Percentiles rank a stretch among this genome's conserved stretches.
These are phyloP conservation scores for Anseranas semipalmata DNA, from an alignment of 2,113 vertebrate genomes.

Conservation along the genomic window DNA sequence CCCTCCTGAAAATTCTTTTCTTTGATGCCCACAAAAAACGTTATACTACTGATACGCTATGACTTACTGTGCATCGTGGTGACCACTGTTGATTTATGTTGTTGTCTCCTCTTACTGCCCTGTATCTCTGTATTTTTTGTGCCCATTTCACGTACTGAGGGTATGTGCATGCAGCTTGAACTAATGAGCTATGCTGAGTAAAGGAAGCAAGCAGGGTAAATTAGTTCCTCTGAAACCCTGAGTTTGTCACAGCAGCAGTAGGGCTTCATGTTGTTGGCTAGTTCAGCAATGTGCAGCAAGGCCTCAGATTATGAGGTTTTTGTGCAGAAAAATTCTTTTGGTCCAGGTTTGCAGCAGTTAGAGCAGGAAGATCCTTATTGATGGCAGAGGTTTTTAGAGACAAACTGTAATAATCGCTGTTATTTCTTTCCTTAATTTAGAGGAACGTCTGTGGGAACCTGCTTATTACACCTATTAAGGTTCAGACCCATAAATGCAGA, in stretches of 20 bases:
- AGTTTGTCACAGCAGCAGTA: background rate
- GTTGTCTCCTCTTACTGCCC: background rate
- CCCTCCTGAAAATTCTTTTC: background rate
- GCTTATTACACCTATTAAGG: background rate
- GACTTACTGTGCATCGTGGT: background rate
- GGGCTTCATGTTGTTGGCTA: background rate
- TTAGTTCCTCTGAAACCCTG: background rate
- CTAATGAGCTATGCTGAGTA: background rate
- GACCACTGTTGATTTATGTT: background rate
- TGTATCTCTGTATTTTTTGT: background rate
- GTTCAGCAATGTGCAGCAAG: background rate
- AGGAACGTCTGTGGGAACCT: background rate
- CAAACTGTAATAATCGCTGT: background rate
- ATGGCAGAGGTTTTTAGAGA: background rate
- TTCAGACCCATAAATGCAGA: background rate
- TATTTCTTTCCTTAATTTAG: background rate
- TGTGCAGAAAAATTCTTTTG: background rate
- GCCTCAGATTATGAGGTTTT: background rate
- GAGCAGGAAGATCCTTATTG: background rate
- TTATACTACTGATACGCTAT: background rate
- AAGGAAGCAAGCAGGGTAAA: background rate
- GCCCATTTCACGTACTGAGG: background rate
- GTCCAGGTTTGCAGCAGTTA: background rate
- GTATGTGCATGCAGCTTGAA: background rate
- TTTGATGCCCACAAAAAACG: background rate